Evolutionary conservation across 2,888 invertebrate species (phyloP), one percentile per base, ranked within the genome.

Genomic region (Drosophila formosana): DNA sequence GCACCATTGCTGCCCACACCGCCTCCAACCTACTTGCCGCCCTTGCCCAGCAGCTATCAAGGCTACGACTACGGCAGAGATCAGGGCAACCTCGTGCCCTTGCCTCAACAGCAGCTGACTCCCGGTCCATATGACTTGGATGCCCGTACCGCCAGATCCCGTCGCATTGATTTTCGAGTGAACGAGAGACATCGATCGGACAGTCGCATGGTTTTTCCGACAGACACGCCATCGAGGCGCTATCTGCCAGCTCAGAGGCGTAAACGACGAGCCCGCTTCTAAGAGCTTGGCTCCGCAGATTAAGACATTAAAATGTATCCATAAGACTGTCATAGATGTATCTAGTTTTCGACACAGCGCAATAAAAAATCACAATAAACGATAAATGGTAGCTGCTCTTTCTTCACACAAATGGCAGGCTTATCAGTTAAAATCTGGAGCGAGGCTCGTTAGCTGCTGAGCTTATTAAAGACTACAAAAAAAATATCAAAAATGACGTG

Each of bases 351-450:
- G 67, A 68, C 32, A 45, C 32, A 55, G 43, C 52, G 41, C 57
- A 68, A 80, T 83, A 83, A 80, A 80, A 82, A 32, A 49, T 61
- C 56, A 53, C 51, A 52, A 63, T 60, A 49, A 65, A 62, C 69
- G 58, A 51, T 68, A 65, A 65, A 80, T 63, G 18, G 61, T 50
- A 11, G 25, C 49, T 26, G 56, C 11, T 52, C 34, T 60, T 64
- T 46, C 39, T 62, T 57, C 28, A 55, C 41, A 34, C 60, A 57
- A 39, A 55, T 61, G 39, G 50, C 18, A 72, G 26, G 84, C 75
- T 83, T 87, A 87, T 83, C 80, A 60, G 75, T 58, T 69, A 55
- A 68, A 55, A 81, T 72, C 75, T 77, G 66, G 79, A 75, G 67
- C 69, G 69, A 75, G 72, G 68, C 78, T 78, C 50, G 72, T 56